phyloP scores from a whole-genome alignment of 2,113 vertebrate species.

The Origma solitaria region DNA sequence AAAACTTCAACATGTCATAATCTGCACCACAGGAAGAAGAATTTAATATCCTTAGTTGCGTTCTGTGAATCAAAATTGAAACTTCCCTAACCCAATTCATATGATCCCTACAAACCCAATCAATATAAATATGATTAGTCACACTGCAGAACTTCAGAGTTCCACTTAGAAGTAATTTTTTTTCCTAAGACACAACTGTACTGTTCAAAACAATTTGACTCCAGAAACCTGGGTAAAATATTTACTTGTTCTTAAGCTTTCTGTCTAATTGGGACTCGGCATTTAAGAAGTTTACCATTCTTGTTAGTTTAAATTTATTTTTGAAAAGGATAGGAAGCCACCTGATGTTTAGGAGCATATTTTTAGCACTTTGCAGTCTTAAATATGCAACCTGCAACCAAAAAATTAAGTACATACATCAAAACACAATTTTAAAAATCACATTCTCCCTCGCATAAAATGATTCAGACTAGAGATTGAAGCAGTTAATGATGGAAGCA shows the following conservation, averaged over 20 bases:
- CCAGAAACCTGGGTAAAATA: background rate
- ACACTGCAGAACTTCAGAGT: conserved; percentile 48
- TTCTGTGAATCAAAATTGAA: conserved; percentile 3
- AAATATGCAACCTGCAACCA: conserved; percentile 1
- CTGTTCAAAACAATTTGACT: background rate
- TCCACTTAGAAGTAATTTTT: background rate
- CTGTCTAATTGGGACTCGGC: background rate
- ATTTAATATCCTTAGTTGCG: background rate
- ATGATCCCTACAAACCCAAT: background rate
- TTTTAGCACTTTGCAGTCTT: conserved; percentile 14
- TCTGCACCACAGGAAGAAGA: background rate
- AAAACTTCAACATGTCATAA: background rate
- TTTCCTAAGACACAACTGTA: background rate
- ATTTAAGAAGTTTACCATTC: background rate
- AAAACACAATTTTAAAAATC: conserved; percentile 30
- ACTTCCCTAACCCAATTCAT: background rate
- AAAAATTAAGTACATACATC: conserved; percentile 17
- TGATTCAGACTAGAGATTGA: background rate
- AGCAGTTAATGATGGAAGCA: conserved; percentile 24
- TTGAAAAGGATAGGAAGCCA: background rate
- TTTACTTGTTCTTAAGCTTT: background rate
- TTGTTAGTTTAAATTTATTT: background rate
- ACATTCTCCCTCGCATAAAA: background rate
- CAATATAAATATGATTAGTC: conserved; percentile 42
- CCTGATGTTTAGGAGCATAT: background rate